phyloP scores from a whole-genome alignment of 2,113 vertebrate species.

The Gopherus evgoodei region DNA sequence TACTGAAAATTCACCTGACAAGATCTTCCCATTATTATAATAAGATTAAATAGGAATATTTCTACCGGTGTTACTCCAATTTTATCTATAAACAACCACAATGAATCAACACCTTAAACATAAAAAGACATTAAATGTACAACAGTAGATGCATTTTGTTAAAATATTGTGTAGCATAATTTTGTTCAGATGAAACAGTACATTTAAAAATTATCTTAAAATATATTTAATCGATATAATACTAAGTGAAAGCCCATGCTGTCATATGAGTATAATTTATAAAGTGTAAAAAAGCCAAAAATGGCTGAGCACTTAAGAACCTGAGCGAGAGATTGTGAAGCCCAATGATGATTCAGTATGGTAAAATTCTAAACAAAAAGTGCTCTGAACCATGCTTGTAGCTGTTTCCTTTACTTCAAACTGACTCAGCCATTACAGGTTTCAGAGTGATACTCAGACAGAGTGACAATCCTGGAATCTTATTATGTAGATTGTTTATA shows the following conservation, averaged over 20 bases:
- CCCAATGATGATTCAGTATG: neutral
- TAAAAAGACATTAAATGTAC: neutral
- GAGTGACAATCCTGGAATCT: no score
- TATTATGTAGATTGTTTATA: neutral
- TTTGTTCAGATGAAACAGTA: neutral
- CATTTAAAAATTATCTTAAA: neutral
- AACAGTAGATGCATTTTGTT: neutral
- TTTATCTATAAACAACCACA: neutral
- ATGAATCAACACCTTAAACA: neutral
- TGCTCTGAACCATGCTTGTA: neutral
- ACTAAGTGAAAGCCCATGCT: neutral
- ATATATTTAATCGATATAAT: neutral
- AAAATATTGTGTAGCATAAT: neutral
- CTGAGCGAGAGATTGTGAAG: neutral
- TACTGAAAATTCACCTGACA: neutral
- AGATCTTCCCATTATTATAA: neutral
- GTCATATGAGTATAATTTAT: neutral
- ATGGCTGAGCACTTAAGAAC: neutral
- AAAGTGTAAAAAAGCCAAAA: neutral
- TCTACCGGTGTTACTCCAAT: neutral
- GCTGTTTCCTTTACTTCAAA: neutral
- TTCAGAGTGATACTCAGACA: neutral
- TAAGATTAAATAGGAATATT: neutral
- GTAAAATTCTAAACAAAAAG: neutral
- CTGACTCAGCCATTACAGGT: neutral